Base-by-base conservation (phyloP, 1,140 invertebrate genomes). In the Prorops nasuta region DNA sequence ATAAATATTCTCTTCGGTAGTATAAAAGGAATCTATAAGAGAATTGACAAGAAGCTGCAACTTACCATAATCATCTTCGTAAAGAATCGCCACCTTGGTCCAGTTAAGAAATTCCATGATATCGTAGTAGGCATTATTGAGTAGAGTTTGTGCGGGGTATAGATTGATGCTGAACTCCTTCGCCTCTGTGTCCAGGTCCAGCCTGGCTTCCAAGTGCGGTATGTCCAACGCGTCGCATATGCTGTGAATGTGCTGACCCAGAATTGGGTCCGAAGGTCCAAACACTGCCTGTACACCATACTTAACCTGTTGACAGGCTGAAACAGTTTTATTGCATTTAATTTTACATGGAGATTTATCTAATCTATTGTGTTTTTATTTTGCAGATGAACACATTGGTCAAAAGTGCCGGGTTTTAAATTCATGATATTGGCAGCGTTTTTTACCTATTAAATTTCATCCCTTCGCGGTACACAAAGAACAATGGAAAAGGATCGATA, bases 41-140 rank as follows among this genome's bases (percentile, higher is more conserved):
- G n/a, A n/a, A n/a, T n/a, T n/a, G n/a, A n/a, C n/a, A n/a, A n/a
- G n/a, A n/a, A n/a, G n/a, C n/a, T n/a, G n/a, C n/a, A n/a, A 69
- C 72, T 78, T 64, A 88, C 87, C 85, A 48, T 84, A 83, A 63
- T 87, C 84, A 58, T 88, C 83, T 66, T 89, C 86, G 66, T 88
- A 89, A 22, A 89, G 76, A 45, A 89, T 82, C 22, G 85, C 86
- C 46, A 89, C 84, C 65, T 80, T 78, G 16, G 84, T 86, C 87
- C 87, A 89, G 56, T 87, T 86, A 56, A 87, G 80, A 65, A 85
- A 85, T 43, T 72, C 69, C 74, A 89, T 83, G 54, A 88, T 76
- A 67, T 88, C 86, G 51, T 81, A 76, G 60, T 84, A 84, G 45
- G 86, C 85, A 47, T 72, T 64, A 61, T 86, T 85, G 46, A 88